A percentile compares a stretch with the other conserved stretches of the same genome.
phyloP scores from a whole-genome alignment of 2,113 vertebrate species.

The Rostratula benghalensis region DNA sequence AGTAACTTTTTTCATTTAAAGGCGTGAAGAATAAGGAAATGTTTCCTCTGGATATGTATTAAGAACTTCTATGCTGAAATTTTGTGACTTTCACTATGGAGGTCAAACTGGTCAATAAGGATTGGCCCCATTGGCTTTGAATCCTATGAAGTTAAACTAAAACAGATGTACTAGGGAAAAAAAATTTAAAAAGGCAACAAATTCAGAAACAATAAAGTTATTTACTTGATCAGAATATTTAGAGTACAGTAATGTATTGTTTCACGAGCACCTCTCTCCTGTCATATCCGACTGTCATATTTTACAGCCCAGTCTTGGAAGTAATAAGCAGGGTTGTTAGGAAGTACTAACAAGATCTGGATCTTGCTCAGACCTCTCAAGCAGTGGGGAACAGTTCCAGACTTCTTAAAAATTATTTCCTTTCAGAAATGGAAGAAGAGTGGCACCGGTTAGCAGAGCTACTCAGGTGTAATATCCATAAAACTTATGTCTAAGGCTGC shows the following conservation, averaged over 20 bases:
- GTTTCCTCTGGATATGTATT: background rate
- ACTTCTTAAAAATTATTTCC: background rate
- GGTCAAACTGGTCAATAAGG: background rate
- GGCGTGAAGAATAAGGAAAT: background rate
- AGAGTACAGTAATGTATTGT: background rate
- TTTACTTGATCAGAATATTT: background rate
- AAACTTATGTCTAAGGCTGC: background rate
- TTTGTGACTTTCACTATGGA: background rate
- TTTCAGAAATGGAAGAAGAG: background rate
- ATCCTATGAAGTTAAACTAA: background rate
- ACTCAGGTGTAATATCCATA: background rate
- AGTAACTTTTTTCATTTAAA: background rate
- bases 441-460: background rate
- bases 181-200: background rate
- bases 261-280: background rate
- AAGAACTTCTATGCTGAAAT: background rate
- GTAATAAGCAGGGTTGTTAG: background rate
- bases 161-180: background rate
- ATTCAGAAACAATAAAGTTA: background rate
- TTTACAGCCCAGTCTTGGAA: background rate
- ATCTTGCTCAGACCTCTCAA: background rate
- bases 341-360: background rate
- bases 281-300: background rate
- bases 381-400: background rate
- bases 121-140: background rate